phyloP scores from a whole-genome alignment of 2,888 invertebrate species.

The Nephrocerus scutellatus region DNA sequence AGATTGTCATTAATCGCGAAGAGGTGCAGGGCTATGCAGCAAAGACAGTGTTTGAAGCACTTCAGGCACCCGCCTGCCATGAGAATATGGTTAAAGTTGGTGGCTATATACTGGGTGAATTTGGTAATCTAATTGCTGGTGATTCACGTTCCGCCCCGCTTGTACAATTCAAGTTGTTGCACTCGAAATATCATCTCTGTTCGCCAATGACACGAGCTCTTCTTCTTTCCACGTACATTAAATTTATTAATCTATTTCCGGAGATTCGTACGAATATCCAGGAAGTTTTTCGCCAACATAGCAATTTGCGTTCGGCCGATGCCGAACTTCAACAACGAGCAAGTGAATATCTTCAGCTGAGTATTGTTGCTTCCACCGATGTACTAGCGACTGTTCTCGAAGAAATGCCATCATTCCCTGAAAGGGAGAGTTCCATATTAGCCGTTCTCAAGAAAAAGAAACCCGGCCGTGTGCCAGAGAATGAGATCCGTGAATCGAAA shows the following conservation, averaged over 20 bases:
- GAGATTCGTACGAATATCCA: constrained; percentile 95
- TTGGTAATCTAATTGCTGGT: constrained; percentile 98
- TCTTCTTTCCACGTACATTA: constrained; percentile 95
- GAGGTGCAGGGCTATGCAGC: constrained; percentile 99
- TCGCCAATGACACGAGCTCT: constrained; percentile 95
- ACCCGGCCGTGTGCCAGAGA: constrained; percentile 88
- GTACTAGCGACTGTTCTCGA: constrained; percentile 96
- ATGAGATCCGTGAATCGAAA: constrained; percentile 74
- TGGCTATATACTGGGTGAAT: constrained; percentile 97
- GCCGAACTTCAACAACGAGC: constrained; percentile 97
- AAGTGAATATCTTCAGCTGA: constrained; percentile 94
- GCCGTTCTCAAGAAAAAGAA: constrained; percentile 98
- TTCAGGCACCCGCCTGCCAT: constrained; percentile 98
- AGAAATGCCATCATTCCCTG: constrained; percentile 99
- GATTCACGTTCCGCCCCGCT: constrained; percentile 94
- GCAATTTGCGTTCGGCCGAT: constrained; percentile 94
- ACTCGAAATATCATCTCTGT: constrained; percentile 98
- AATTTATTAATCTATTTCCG: constrained; percentile 98
- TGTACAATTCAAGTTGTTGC: constrained; percentile 95
- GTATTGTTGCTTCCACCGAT: constrained; percentile 93
- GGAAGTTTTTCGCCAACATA: constrained; percentile 88
- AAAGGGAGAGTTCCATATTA: constrained; percentile 94
- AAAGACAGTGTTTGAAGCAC: constrained; percentile 98
- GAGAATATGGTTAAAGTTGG: constrained; percentile 99
- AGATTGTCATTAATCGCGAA: constrained; percentile 98